These are phyloP conservation scores for Pomatorhinus ruficollis DNA, from an alignment of 2,113 vertebrate genomes.

Conservation along the genomic window DNA sequence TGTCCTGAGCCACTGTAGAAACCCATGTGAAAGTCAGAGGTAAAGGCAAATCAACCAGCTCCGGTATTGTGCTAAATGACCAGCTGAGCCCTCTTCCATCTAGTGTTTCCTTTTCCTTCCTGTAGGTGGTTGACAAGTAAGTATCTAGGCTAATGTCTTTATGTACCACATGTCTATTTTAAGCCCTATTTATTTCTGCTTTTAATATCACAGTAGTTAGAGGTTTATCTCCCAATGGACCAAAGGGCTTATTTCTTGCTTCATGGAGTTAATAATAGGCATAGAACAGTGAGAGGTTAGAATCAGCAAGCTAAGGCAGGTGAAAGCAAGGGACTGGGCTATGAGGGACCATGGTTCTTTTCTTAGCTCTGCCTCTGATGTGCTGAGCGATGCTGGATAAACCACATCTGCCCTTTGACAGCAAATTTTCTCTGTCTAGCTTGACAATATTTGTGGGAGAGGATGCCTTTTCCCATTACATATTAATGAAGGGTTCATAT, in stretches of 20 bases:
- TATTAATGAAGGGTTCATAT: not conserved
- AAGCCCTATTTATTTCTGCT: not conserved
- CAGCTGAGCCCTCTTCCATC: not conserved
- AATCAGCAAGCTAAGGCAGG: not conserved
- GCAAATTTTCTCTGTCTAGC: not conserved
- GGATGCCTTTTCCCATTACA: not conserved
- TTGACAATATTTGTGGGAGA: not conserved
- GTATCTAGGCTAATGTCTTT: not conserved
- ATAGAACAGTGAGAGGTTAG: not conserved
- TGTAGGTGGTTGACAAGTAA: not conserved
- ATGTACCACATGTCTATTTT: not conserved
- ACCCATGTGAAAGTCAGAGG: not conserved
- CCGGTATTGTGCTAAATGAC: not conserved
- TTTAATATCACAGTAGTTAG: not conserved
- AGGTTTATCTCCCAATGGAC: not conserved
- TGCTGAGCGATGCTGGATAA: not conserved
- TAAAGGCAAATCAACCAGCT: not conserved
- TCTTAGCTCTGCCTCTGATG: not conserved
- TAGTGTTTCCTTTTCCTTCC: not conserved
- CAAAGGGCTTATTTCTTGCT: not conserved
- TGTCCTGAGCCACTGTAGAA: not conserved
- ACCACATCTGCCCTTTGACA: not conserved
- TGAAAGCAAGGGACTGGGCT: not conserved
- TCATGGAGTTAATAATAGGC: not conserved
- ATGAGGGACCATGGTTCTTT: not conserved